A percentile compares a stretch with the other conserved stretches of the same genome.
These are phyloP conservation scores for Halichoerus grypus DNA, from an alignment of 2,113 vertebrate genomes.

Conservation along the genomic window DNA sequence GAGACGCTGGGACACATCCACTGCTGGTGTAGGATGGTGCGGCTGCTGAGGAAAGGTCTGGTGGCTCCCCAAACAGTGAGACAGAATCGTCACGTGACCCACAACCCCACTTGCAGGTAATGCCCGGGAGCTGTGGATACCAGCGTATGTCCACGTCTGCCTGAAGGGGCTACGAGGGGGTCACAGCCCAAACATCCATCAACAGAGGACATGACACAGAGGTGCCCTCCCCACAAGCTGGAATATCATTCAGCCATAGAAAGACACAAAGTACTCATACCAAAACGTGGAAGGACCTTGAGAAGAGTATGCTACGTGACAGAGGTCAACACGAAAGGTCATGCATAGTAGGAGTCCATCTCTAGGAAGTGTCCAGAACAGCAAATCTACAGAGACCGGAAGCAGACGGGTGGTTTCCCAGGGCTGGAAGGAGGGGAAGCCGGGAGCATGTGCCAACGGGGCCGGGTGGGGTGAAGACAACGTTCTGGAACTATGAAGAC, in stretches of 20 bases:
- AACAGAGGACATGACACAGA: not conserved
- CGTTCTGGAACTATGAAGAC: not conserved
- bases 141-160: accelerated
- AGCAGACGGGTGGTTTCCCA: not conserved
- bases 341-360: accelerated
- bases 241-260: not conserved
- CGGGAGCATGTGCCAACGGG: not conserved
- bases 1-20: accelerated
- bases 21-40: accelerated
- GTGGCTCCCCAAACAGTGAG: not conserved
- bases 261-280: not conserved
- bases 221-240: accelerated
- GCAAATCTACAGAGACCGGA: not conserved
- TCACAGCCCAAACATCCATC: not conserved
- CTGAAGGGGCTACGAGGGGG: not conserved
- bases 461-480: accelerated
- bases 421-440: too few relatives aligned
- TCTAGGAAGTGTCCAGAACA: not conserved
- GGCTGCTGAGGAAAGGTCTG: accelerated
- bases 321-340: not conserved
- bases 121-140: too few relatives aligned
- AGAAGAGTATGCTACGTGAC: not conserved
- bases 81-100: not conserved
- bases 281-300: accelerated
- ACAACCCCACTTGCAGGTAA: not conserved